Percentiles rank a stretch among this genome's conserved stretches.
These are phyloP conservation scores for Andricus grossulariae DNA, from an alignment of 1,140 invertebrate genomes.

Conservation along the genomic window DNA sequence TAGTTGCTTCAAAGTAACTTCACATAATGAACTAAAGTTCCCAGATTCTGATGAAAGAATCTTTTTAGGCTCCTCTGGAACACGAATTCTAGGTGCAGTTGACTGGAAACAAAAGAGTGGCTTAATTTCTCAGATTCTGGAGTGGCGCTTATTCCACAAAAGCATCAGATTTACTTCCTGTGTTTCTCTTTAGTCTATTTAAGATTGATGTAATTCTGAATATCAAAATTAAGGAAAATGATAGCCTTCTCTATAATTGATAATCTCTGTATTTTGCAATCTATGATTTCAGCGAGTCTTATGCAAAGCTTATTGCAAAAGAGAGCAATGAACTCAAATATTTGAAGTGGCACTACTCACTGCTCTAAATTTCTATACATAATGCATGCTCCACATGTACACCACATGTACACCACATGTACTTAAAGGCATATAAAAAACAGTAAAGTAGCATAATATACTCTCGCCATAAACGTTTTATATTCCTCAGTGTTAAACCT, in stretches of 20 bases:
- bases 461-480: not conserved
- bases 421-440: not conserved
- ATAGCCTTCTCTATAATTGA: too few relatives aligned
- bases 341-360: too few relatives aligned
- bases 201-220: not conserved
- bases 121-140: not conserved
- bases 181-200: not conserved
- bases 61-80: not conserved
- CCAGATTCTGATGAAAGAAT: not conserved
- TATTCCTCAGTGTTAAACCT: conserved; percentile 1
- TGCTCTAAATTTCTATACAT: too few relatives aligned
- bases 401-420: too few relatives aligned
- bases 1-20: conserved; percentile 18
- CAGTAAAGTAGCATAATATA: not conserved
- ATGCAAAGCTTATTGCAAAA: too few relatives aligned
- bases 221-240: not conserved
- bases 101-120: not conserved
- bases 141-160: not conserved
- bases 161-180: not conserved
- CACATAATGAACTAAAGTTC: not conserved
- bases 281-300: too few relatives aligned
- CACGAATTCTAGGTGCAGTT: not conserved
- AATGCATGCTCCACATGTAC: too few relatives aligned
- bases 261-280: too few relatives aligned
- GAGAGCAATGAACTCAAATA: too few relatives aligned